Conservation (phyloP, 2,888 invertebrate genomes). For the Mellilla xanthometata region DNA sequence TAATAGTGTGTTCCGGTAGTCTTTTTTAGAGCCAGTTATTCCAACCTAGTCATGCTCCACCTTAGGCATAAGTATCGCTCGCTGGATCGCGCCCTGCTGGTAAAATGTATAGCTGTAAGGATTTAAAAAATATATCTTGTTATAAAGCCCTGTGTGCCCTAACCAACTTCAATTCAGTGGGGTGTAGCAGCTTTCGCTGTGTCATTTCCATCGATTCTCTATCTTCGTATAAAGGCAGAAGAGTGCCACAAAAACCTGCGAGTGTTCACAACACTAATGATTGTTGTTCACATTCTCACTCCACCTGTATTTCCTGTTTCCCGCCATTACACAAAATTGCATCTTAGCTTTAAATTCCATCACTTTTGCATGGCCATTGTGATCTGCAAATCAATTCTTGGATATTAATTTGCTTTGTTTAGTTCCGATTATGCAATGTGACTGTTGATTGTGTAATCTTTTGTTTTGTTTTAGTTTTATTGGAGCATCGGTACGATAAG, state of each 20-base stretch:
- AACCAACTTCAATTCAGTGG: no score
- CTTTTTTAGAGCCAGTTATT: no score
- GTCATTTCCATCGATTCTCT: no score
- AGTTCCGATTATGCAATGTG: conserved; percentile 33
- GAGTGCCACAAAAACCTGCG: conserved; percentile 15
- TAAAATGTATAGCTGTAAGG: no score
- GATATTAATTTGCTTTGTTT: conserved; percentile 63
- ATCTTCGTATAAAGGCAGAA: neutral
- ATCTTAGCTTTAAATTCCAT: conserved; percentile 58
- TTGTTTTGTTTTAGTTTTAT: conserved; percentile 8
- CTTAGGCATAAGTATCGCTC: no score
- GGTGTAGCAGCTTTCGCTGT: no score
- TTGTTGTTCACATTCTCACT: conserved; percentile 47
- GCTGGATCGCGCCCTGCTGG: no score
- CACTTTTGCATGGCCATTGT: conserved; percentile 55
- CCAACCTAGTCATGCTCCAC: no score
- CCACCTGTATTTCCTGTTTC: conserved; percentile 75
- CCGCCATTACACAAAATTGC: conserved; percentile 64
- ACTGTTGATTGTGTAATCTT: conserved; percentile 27
- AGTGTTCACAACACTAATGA: conserved; percentile 57
- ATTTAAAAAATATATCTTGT: no score
- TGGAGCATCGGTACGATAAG: no score
- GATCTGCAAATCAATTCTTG: conserved; percentile 58
- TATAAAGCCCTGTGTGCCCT: no score
- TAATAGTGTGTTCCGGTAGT: no score